Evolutionary conservation across 2,797 vertebrate genomes (phyloP).

Genomic region (Hippopotamyrus pictus): DNA sequence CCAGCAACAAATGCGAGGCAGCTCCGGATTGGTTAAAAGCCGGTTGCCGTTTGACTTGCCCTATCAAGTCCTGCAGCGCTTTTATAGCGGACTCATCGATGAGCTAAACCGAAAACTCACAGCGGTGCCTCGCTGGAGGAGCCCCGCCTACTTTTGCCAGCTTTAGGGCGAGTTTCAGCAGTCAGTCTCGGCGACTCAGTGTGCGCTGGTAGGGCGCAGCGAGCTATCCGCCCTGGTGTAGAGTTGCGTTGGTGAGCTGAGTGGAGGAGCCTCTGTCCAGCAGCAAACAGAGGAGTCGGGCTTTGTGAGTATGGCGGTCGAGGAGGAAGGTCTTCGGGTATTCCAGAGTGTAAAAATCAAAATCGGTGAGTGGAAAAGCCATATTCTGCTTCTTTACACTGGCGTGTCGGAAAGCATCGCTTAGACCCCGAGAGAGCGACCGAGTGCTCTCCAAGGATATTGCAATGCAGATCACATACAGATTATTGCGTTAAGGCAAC

Average conservation of each 20-base stretch:
- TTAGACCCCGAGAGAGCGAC: neutral
- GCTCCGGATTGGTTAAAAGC: slow-evolving; percentile 6
- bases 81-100: neutral
- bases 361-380: slow-evolving; percentile 71
- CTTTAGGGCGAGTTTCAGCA: slow-evolving; percentile 38
- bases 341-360: slow-evolving; percentile 98
- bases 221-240: slow-evolving; percentile 58
- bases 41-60: neutral
- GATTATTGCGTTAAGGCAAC: neutral
- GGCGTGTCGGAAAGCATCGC: slow-evolving; percentile 5
- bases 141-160: slow-evolving; percentile 43
- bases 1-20: neutral
- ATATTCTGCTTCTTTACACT: slow-evolving; percentile 39
- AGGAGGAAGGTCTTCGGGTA: slow-evolving; percentile 92
- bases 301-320: slow-evolving; percentile 81
- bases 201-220: slow-evolving; percentile 45
- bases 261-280: slow-evolving; percentile 46
- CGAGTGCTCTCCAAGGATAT: slow-evolving; percentile 37
- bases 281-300: slow-evolving; percentile 39
- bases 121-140: slow-evolving; percentile 33
- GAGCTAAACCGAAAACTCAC: neutral
- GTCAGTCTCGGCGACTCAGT: slow-evolving; percentile 30
- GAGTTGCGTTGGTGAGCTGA: slow-evolving; percentile 46
- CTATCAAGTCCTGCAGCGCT: neutral
- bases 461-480: slow-evolving; percentile 54